Evolutionary conservation across 2,113 vertebrate genomes (phyloP), one percentile per base, ranked within the genome.

Genomic region (Diphyllodes magnificus): DNA sequence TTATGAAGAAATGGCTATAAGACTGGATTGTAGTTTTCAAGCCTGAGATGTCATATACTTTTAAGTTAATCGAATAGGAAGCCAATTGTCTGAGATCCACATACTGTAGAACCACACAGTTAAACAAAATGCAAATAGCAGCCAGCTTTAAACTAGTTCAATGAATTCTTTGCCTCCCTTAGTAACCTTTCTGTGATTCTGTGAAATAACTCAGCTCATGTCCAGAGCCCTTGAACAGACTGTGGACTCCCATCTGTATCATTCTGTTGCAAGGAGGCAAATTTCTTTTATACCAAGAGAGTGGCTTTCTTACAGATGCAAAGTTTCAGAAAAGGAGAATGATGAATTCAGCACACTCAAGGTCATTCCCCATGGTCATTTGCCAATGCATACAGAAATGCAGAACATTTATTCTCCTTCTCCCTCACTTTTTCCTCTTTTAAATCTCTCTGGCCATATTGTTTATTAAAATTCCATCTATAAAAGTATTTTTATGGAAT

Each of bases 131-230:
- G 17, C 35, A 75, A 54, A 23, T 2, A 57, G 22, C 56, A 81
- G 42, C 23, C 56, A 82, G 39, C 24, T 66, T 60, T 70, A 70
- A 44, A 31, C 25, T 42, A 35, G 45, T 77, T n/a, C 23, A 72
- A 1, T 45, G 16, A 81, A 79, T 37, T 31, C 28, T 72, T 88
- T 79, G 69, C 69, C 72, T 91, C 69, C 28, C 63, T 49, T 97
- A 99, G 98, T 97, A 83, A 98, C 96, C 18, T 97, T 98, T 54
- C 97, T 99, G 82, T 96, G 95, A 87, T 99, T 98, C 97, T 99
- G 98, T 98, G 98, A 98, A 96, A 98, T 96, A 3, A 98, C 98
- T 88, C 97, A 95, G 49, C 77, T 98, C 89, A 98, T 97, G 98
- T 97, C 96, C 39, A 95, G 94, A 54, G 98, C 98, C 96, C 97